These are phyloP conservation scores for Anisognathus igniventris DNA, from an alignment of 2,797 vertebrate genomes.

Conservation along the genomic window DNA sequence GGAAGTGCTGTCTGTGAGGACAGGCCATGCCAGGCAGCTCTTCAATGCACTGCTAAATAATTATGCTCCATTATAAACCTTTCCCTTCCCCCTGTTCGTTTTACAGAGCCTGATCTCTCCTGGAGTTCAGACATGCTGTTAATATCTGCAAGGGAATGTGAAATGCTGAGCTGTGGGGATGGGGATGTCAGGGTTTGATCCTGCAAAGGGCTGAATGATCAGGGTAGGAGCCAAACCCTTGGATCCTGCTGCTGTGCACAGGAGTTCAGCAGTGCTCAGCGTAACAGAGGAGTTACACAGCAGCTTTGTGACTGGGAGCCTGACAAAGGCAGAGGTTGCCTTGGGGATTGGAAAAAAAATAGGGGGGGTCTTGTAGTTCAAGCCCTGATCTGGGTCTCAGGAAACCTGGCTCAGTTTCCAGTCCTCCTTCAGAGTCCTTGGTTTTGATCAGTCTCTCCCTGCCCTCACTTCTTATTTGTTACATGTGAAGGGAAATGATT, in stretches of 20 bases:
- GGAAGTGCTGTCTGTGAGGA: neutral
- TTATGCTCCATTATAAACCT: neutral
- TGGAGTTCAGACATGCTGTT: neutral
- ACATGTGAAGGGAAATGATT: neutral
- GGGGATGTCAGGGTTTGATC: neutral
- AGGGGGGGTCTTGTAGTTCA: neutral
- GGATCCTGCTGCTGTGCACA: neutral
- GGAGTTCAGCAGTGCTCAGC: neutral
- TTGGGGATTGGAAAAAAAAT: neutral
- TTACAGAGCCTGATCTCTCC: neutral
- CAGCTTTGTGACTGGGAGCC: neutral
- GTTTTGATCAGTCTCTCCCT: neutral
- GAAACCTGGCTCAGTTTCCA: neutral
- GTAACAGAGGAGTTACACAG: neutral
- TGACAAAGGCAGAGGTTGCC: neutral
- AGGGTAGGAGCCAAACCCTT: accelerated
- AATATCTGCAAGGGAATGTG: accelerated
- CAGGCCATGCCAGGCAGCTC: neutral
- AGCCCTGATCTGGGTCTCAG: neutral
- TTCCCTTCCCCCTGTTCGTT: neutral
- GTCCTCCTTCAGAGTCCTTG: neutral
- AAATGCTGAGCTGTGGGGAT: neutral
- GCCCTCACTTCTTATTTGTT: neutral
- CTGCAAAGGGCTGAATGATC: neutral
- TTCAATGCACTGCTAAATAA: neutral